phyloP scores from a whole-genome alignment of 2,113 vertebrate species.

The Zosterops hypoxanthus region DNA sequence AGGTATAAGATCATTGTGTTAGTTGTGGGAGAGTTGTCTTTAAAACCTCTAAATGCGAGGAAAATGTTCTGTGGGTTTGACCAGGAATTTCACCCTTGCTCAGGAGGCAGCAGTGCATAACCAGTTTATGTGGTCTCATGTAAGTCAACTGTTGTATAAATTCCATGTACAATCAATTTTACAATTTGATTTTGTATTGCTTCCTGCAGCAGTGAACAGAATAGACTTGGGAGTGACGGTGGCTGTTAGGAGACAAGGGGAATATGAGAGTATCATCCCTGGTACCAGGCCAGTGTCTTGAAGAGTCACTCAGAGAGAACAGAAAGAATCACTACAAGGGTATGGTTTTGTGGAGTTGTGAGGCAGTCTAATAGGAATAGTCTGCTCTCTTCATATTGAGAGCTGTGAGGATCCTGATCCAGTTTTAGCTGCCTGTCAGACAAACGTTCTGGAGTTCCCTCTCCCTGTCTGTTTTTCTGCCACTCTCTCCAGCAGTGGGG shows the following conservation, averaged over 20 bases:
- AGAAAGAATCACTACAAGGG: neutral
- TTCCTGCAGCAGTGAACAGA: neutral
- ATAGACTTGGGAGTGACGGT: neutral
- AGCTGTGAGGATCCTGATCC: neutral
- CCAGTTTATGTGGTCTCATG: neutral
- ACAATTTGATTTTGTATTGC: neutral
- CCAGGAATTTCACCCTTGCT: neutral
- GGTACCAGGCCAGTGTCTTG: neutral
- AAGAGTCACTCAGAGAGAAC: neutral
- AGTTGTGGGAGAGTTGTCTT: accelerated
- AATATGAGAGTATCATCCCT: neutral
- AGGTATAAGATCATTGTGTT: neutral
- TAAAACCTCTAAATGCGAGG: neutral
- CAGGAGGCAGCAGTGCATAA: neutral
- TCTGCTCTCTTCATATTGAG: neutral
- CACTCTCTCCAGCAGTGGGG: neutral
- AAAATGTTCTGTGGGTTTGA: neutral
- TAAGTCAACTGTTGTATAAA: neutral
- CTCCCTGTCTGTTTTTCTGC: neutral
- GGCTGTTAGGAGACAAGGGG: neutral
- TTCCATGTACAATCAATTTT: neutral
- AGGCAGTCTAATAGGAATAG: neutral
- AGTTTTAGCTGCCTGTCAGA: neutral
- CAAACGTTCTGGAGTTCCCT: neutral
- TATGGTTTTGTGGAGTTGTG: neutral